A percentile compares a stretch with the other conserved stretches of the same genome.
These are phyloP conservation scores for Agrotis clavis DNA, from an alignment of 2,888 invertebrate genomes.

Conservation along the genomic window DNA sequence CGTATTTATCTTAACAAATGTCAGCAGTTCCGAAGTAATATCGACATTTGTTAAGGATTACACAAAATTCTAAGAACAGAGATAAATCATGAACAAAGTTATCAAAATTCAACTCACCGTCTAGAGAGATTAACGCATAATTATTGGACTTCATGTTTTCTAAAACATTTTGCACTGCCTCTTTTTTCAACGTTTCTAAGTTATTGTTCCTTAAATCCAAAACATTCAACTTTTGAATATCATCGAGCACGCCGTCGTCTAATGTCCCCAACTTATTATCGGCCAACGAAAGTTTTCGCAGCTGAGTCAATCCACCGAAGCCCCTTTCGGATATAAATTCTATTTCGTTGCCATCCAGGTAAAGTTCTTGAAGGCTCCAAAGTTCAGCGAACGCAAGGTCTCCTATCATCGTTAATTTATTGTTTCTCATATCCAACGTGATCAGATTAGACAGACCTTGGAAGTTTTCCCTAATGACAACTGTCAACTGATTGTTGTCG, in stretches of 20 bases:
- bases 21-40: conserved; percentile 55
- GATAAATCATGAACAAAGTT: conserved; percentile 73
- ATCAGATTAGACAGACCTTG: conserved; percentile 94
- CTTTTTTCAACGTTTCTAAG: conserved; percentile 94
- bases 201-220: conserved; percentile 95
- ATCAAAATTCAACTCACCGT: conserved; percentile 92
- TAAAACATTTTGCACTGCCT: conserved; percentile 93
- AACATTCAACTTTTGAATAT: conserved; percentile 93
- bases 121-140: conserved; percentile 94
- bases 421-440: conserved; percentile 94
- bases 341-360: conserved; percentile 93
- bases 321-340: conserved; percentile 95
- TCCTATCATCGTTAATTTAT: conserved; percentile 95
- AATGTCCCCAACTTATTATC: conserved; percentile 94
- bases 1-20: conserved; percentile 56
- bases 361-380: conserved; percentile 94
- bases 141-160: conserved; percentile 93
- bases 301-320: conserved; percentile 94
- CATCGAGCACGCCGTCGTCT: conserved; percentile 93
- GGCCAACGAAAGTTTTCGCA: conserved; percentile 94
- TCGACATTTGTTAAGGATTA: conserved; percentile 58
- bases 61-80: conserved; percentile 66
- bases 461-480: conserved; percentile 95
- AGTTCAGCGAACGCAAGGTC: conserved; percentile 95
- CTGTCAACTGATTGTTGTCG: conserved; percentile 94